Base-by-base conservation (phyloP, 2,888 invertebrate genomes). In the Dynastes tityus region DNA sequence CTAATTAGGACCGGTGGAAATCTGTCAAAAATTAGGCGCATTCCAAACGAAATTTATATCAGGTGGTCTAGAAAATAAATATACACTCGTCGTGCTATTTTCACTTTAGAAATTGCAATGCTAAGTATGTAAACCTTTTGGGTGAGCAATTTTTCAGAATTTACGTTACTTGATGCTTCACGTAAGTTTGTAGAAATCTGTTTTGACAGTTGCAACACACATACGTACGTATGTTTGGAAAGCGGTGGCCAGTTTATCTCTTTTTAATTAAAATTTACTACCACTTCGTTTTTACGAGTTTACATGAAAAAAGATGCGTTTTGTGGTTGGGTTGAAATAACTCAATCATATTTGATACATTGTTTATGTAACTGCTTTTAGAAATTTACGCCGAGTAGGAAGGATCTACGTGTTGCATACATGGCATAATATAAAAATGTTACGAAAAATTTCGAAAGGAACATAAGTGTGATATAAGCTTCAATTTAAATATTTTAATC, bases 191-290 rank as follows among this genome's bases (percentile, higher is more conserved):
- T 45, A 45, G 45, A 45, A 11, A 45, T 45, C 1, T 45, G 11
- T 45, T 45, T 45, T 58, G 16, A 58, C 58, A n/a, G 58, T 58
- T 58, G 45, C 45, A 45, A 11, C 32, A 37, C 32, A 37, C 16
- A 4, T 53, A 53, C 53, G 13, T 16, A 13, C 13, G 53, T 22
- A 58, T 29, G 9, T 29, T 63, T 63, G 27, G 32, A 32, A 63
- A 45, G 6, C 32, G 45, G 40, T 13, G 37, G 40, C 68, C 6
- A 22, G 16, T 40, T 73, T 73, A 58, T 16, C 37, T 37, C 37
- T 45, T 55, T 73, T 73, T 73, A 58, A 73, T 73, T 73, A 73
- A 73, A 73, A 73, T 73, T 73, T 73, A 73, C 51, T 22, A 29
- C 73, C 40, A 16, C 16, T 58, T 58, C 11, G 5, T 40, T 16